Evolutionary conservation across 2,113 vertebrate genomes (phyloP).

Genomic region (Diadophis punctatus): DNA sequence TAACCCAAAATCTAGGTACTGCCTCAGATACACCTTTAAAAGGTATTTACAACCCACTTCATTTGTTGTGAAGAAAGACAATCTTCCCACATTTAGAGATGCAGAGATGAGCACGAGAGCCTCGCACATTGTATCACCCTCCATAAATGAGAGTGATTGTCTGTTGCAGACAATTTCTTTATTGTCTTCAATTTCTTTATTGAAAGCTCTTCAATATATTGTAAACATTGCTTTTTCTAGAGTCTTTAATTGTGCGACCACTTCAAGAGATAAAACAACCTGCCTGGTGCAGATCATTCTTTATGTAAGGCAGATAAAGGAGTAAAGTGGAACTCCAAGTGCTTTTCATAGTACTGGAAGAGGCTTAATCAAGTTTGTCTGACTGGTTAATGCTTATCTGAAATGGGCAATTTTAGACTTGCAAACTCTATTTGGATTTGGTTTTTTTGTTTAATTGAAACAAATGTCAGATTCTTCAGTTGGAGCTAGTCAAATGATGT

Average conservation of each 20-base stretch:
- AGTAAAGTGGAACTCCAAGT: background rate
- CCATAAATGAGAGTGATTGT: background rate
- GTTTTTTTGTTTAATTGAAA: background rate
- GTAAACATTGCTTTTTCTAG: background rate
- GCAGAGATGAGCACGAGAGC: background rate
- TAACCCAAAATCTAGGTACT: background rate
- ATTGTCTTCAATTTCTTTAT: background rate
- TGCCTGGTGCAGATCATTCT: background rate
- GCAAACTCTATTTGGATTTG: background rate
- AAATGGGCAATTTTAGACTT: background rate
- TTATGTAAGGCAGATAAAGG: background rate
- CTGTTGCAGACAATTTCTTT: background rate
- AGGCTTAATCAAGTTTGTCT: background rate
- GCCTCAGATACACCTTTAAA: background rate
- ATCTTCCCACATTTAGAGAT: background rate
- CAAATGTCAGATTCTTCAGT: background rate
- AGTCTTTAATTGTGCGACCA: background rate
- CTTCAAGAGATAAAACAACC: background rate
- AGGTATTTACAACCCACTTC: background rate
- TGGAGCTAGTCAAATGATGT: background rate
- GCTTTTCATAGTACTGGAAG: background rate
- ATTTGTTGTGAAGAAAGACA: background rate
- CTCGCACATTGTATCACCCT: background rate
- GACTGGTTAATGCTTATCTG: background rate
- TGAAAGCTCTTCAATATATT: background rate